Evolutionary conservation across 1,140 invertebrate species (phyloP).

Genomic region (Pseudomyrmex gracilis): DNA sequence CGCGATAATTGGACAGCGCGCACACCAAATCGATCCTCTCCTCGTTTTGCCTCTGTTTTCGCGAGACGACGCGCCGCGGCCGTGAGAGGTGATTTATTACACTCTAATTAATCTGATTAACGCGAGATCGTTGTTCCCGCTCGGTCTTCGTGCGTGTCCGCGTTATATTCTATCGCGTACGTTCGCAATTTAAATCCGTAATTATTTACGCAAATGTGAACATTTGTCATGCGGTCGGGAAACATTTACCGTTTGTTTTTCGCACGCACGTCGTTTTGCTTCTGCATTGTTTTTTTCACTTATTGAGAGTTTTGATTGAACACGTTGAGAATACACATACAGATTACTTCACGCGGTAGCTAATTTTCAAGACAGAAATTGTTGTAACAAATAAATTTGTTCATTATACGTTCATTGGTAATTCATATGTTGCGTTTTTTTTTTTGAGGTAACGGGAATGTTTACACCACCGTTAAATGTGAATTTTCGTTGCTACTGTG

Average conservation of each 20-base stretch:
- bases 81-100: slow-evolving; percentile 55
- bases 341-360: background rate
- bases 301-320: background rate
- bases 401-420: background rate
- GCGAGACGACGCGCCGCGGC: background rate
- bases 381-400: slow-evolving; percentile 4
- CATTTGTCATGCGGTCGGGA: slow-evolving; percentile 32
- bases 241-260: background rate
- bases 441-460: slow-evolving; percentile 2
- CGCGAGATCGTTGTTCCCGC: slow-evolving; percentile 10
- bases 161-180: background rate
- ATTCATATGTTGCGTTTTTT: background rate
- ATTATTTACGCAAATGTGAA: slow-evolving; percentile 39
- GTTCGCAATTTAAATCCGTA: slow-evolving; percentile 31
- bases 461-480: slow-evolving; percentile 3
- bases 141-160: background rate
- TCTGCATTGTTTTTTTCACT: too few species aligned
- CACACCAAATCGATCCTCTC: slow-evolving; percentile 48
- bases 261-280: background rate
- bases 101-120: slow-evolving; percentile 65
- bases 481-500: slow-evolving; percentile 41
- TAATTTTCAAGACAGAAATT: background rate
- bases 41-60: slow-evolving; percentile 25
- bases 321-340: background rate
- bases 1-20: slow-evolving; percentile 72